These are phyloP conservation scores for Morone chrysops DNA, from an alignment of 2,113 vertebrate species.

Conservation along the genomic window DNA sequence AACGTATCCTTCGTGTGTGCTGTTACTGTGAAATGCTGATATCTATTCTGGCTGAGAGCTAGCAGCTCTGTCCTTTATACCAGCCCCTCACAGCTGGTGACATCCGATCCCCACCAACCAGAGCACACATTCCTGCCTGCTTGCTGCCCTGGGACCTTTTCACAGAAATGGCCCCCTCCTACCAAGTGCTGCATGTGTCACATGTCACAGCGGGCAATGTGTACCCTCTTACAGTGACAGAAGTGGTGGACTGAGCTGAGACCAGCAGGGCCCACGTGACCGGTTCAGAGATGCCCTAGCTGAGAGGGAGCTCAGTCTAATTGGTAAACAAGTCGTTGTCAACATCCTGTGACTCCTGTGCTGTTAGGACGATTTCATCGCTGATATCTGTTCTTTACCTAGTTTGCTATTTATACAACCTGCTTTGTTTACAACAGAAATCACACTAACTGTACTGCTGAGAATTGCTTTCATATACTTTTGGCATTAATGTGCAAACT, in stretches of 20 bases:
- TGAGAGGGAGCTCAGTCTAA: neutral
- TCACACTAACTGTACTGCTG: neutral
- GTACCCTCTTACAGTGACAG: conserved; percentile 41
- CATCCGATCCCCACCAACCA: conserved; percentile 73
- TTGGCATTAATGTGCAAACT: neutral
- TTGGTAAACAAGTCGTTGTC: conserved; percentile 71
- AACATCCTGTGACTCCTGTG: conserved; percentile 40
- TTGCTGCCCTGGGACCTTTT: conserved; percentile 77
- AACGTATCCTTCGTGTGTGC: conserved; percentile 20
- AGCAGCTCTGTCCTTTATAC: conserved; percentile 80
- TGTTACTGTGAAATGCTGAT: conserved; percentile 37
- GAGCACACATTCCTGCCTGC: conserved; percentile 78
- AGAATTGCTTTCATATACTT: neutral
- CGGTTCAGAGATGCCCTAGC: neutral
- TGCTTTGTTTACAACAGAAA: neutral
- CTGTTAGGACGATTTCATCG: conserved; percentile 31
- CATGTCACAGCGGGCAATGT: conserved; percentile 69
- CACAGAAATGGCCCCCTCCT: conserved; percentile 74
- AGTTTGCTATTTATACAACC: neutral
- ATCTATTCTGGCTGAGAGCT: conserved; percentile 72
- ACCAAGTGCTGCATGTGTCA: conserved; percentile 61
- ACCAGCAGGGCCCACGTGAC: conserved; percentile 81
- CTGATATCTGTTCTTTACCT: neutral
- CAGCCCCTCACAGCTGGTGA: conserved; percentile 71
- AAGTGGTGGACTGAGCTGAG: conserved; percentile 43